These are phyloP conservation scores for Orycteropus afer DNA, from an alignment of 2,113 vertebrate genomes.

Conservation along the genomic window DNA sequence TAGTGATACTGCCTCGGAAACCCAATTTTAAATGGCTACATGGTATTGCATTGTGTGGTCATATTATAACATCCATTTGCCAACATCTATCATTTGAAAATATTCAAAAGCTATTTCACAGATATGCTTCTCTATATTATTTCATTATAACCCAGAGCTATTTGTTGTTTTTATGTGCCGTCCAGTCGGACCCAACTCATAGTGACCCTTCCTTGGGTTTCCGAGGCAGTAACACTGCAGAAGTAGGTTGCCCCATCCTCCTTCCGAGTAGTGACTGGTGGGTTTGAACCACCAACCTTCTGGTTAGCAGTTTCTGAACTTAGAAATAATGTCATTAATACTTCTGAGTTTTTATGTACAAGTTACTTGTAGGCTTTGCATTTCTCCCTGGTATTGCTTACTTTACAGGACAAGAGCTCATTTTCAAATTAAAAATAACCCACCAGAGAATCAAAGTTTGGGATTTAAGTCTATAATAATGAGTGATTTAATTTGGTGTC, in stretches of 20 bases:
- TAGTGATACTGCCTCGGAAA: no score
- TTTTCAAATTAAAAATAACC: conserved; percentile 76
- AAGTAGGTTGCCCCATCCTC: no score
- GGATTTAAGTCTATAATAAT: conserved; percentile 59
- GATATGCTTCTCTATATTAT: neutral
- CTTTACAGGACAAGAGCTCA: conserved; percentile 70
- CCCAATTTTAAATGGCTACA: neutral
- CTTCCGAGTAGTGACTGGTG: no score
- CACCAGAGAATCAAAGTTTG: conserved; percentile 50
- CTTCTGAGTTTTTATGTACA: neutral
- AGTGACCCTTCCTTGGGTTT: no score
- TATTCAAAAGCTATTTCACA: neutral
- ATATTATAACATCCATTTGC: neutral
- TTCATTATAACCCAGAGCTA: neutral
- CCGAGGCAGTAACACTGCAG: no score
- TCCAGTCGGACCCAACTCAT: no score
- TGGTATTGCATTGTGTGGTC: neutral
- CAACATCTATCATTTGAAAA: neutral
- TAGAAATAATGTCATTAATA: conserved; percentile 29
- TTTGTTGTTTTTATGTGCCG: no score
- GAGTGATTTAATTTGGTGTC: conserved; percentile 58
- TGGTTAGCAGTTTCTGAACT: conserved; percentile 27
- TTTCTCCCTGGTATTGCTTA: conserved; percentile 41
- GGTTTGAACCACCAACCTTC: no score
- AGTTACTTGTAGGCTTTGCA: neutral